Evolutionary conservation across 2,113 vertebrate genomes (phyloP).

Genomic region (Prionailurus viverrinus): DNA sequence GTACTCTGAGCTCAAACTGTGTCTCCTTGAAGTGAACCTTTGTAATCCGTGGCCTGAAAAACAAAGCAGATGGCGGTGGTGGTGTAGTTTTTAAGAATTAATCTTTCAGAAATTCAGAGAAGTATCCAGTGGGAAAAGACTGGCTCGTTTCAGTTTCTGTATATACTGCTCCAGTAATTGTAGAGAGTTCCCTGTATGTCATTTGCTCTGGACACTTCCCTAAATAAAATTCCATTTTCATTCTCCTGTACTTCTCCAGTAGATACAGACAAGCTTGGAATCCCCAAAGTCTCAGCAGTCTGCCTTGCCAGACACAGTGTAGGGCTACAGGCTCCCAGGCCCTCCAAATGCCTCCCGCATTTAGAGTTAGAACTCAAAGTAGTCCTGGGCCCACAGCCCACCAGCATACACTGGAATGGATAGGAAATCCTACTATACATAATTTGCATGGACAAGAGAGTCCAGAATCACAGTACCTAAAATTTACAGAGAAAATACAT

Average conservation of each 20-base stretch:
- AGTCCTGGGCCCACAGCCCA: not conserved
- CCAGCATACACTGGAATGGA: not conserved
- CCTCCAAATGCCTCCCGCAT: not conserved
- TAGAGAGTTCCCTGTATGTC: not conserved
- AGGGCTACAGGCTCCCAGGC: not conserved
- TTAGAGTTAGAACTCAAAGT: not conserved
- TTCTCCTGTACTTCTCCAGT: not conserved
- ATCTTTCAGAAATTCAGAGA: conserved; percentile 12
- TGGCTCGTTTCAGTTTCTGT: not conserved
- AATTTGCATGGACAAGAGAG: not conserved
- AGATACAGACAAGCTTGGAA: not conserved
- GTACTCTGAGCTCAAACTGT: conserved; percentile 94
- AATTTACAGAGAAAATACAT: not conserved
- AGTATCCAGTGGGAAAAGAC: not conserved
- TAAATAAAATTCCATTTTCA: not conserved
- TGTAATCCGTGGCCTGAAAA: conserved; percentile 93
- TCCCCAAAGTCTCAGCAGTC: not conserved
- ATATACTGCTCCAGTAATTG: not conserved
- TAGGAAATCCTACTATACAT: not conserved
- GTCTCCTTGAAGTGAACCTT: conserved; percentile 96
- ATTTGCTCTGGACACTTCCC: not conserved
- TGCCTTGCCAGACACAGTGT: not conserved
- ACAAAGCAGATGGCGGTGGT: conserved; percentile 6
- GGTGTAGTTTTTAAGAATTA: not conserved
- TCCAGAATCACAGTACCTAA: not conserved